Conservation (phyloP, 2,888 invertebrate genomes). For the Sinohyriopsis cumingii region DNA sequence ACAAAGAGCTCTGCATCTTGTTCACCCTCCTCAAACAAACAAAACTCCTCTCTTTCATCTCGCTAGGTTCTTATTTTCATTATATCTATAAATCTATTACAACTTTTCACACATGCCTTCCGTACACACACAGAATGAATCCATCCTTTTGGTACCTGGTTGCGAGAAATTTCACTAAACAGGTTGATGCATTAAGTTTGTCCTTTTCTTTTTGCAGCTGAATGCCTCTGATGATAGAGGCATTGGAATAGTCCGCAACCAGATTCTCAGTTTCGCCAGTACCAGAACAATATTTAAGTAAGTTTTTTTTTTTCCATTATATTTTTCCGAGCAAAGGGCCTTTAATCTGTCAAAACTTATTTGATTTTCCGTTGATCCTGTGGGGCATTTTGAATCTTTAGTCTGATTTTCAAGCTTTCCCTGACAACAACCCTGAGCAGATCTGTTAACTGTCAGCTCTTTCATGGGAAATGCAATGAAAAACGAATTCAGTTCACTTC, state of each 20-base stretch:
- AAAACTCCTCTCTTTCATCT: no score
- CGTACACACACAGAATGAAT: neutral
- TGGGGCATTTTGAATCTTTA: neutral
- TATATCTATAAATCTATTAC: no score
- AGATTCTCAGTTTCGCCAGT: constrained; percentile 96
- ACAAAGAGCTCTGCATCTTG: no score
- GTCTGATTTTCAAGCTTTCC: neutral
- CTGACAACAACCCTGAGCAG: no score
- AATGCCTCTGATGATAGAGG: constrained; percentile 99
- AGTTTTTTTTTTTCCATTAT: constrained; percentile 21
- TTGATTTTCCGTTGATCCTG: neutral
- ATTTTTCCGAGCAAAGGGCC: neutral
- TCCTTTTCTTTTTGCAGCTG: constrained; percentile 76
- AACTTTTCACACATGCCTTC: neutral
- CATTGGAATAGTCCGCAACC: constrained; percentile 93
- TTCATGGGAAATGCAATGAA: neutral
- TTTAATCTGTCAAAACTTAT: neutral
- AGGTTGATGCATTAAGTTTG: neutral
- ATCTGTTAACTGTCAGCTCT: no score
- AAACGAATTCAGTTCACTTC: no score
- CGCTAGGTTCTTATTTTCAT: no score
- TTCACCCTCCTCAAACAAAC: no score
- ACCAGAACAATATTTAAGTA: constrained; percentile 93
- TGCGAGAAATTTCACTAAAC: no score
- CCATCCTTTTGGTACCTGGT: neutral